Base-by-base conservation (phyloP, 2,888 invertebrate genomes). In the Tenthredo amoena region DNA sequence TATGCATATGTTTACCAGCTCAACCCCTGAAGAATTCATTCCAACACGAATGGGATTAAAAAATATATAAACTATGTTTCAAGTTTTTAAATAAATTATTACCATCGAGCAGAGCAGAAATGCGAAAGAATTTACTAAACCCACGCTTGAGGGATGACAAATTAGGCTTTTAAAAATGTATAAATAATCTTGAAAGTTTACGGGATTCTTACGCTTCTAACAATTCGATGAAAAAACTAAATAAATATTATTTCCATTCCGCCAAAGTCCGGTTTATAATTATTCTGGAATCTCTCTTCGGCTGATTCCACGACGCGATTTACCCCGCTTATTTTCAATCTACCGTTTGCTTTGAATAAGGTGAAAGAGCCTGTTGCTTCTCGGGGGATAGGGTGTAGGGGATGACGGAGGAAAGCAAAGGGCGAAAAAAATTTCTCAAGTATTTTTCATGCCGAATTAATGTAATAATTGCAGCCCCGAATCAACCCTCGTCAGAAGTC, bases 331-430 rank as follows among this genome's bases (percentile, higher is more conserved):
- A 34, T 34, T 68, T 68, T 68, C 34, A 68, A 34, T 68, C 68
- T 18, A 34, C 68, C 34, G 34, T 68, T 68, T 68, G 6, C 34
- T 68, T 68, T 34, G 34, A 68, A 68, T 68, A 68, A 34, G 34
- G 68, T 68, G 34, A 68, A 68, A 34, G 68, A 68, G 68, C 68
- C 68, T 68, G 68, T 68, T 68, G 68, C 68, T 68, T 68, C 31
- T 68, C 68, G 68, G 7, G 34, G 6, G 6, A 18, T 34, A 7
- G 58, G 58, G 21, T 21, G n/a, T 12, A 12, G n/a, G 7, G 12
- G 15, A 21, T 1, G 21, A 58, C 6, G 58, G 9, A 58, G n/a
- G 58, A 58, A 58, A 10, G n/a, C 9, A 9, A 21, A 9, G 18
- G 68, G 34, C 0, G 21, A 9, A 18, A 26, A 26, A 21, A 62